Evolutionary conservation across 1,140 invertebrate species (phyloP), one percentile per base, ranked within the genome.

Genomic region (Plodia interpunctella): DNA sequence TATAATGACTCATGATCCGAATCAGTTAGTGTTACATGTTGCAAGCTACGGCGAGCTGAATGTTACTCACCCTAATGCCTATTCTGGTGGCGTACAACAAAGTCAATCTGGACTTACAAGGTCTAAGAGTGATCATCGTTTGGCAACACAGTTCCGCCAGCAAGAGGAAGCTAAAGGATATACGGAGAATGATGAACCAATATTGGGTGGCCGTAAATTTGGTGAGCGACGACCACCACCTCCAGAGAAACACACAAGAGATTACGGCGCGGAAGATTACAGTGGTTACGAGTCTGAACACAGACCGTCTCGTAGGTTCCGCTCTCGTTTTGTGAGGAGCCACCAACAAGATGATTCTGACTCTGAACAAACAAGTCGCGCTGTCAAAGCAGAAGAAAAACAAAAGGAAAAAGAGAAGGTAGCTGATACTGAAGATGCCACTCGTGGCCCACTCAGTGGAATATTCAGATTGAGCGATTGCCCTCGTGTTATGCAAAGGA

Each of bases 101-200:
- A 89, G 87, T 44, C 89, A 93, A 66, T 44, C 38, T 4, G 96
- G 96, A 3, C 87, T 98, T 19, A 97, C 97, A 93, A 92, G 97
- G 66, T 97, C 96, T 61, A 98, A 98, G 86, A 97, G 96, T 80
- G 97, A 98, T 77, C 97, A 98, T 87, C 92, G 97, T 25, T 87
- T 98, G 49, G 97, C 97, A 10, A 93, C 95, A 0, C 96, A 98
- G 75, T 97, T 96, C 86, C 91, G 96, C 21, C 95, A 96, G 74
- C 95, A 96, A 84, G 95, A 97, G 84, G 94, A 96, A 88, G 87
- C 92, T 44, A 88, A 91, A 55, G 89, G 92, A 20, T 91, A 91
- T 60, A 83, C 74, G 8, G 87, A 90, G 66, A 84, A 84, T 21
- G 92, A 94, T 62, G 92, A 94, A 62, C 92, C 93, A 0, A 90